Percentiles rank a stretch among this genome's conserved stretches.
These are phyloP conservation scores for Cacoxenus indagator DNA, from an alignment of 2,888 invertebrate species.

Conservation along the genomic window DNA sequence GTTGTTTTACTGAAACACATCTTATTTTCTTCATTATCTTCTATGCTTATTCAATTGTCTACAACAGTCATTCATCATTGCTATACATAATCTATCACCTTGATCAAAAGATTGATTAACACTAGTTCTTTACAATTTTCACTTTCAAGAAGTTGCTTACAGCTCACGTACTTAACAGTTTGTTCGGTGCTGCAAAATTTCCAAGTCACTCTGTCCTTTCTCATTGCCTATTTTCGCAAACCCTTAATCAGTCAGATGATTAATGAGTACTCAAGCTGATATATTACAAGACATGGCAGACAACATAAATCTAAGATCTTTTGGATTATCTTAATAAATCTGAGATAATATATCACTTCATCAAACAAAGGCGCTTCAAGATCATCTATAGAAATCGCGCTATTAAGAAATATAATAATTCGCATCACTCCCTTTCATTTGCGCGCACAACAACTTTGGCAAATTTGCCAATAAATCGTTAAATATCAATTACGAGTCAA, in stretches of 20 bases:
- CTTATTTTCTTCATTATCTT: no score
- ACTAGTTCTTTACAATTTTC: no score
- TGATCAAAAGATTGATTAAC: background rate
- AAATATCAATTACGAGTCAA: constrained; percentile 54
- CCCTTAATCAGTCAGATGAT: background rate
- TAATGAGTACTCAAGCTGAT: background rate
- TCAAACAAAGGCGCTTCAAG: background rate
- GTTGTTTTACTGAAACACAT: no score
- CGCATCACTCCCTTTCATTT: constrained; percentile 36
- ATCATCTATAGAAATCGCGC: background rate
- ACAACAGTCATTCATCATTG: background rate
- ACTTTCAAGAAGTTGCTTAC: background rate
- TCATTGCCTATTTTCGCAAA: background rate
- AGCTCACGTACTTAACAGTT: background rate
- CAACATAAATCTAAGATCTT: background rate
- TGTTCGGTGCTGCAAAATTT: background rate
- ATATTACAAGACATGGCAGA: background rate
- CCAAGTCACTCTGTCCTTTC: background rate
- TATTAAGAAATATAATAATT: constrained; percentile 25
- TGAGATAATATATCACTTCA: constrained; percentile 13
- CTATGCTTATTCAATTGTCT: no score
- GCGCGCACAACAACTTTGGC: constrained; percentile 31
- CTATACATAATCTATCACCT: background rate
- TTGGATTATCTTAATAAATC: constrained; percentile 8
- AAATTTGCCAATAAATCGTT: constrained; percentile 41